These are phyloP conservation scores for Nothocercus julius DNA, from an alignment of 2,113 vertebrate species.

Conservation along the genomic window DNA sequence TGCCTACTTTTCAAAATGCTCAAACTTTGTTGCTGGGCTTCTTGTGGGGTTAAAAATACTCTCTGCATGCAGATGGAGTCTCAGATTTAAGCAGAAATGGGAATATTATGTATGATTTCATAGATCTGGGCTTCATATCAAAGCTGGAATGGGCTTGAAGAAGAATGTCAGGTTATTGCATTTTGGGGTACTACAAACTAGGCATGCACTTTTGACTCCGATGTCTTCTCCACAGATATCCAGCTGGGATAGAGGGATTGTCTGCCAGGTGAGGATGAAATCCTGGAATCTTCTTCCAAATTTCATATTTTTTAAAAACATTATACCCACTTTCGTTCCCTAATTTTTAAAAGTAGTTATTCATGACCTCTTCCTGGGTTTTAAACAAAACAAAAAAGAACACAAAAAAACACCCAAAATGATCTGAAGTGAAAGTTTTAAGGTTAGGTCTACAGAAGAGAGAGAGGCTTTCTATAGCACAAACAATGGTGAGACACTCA, in stretches of 20 bases:
- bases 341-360: not conserved
- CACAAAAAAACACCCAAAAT: not conserved
- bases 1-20: not conserved
- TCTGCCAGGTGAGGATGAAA: constrained; percentile 7
- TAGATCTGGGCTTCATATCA: not conserved
- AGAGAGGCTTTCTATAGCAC: not conserved
- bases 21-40: not conserved
- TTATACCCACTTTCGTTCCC: not conserved
- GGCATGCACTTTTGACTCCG: not conserved
- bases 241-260: not conserved
- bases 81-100: not conserved
- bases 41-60: constrained; percentile 3
- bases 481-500: not conserved
- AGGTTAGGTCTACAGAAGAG: not conserved
- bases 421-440: not conserved
- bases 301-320: not conserved
- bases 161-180: not conserved
- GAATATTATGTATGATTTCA: not conserved
- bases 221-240: not conserved
- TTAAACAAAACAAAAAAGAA: not conserved
- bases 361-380: not conserved
- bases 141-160: not conserved
- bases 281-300: constrained; percentile 4
- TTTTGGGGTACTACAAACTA: not conserved
- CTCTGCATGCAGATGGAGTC: not conserved